Percentiles rank a stretch among this genome's conserved stretches.
These are phyloP conservation scores for Plectropomus leopardus DNA, from an alignment of 2,113 vertebrate genomes.

Conservation along the genomic window DNA sequence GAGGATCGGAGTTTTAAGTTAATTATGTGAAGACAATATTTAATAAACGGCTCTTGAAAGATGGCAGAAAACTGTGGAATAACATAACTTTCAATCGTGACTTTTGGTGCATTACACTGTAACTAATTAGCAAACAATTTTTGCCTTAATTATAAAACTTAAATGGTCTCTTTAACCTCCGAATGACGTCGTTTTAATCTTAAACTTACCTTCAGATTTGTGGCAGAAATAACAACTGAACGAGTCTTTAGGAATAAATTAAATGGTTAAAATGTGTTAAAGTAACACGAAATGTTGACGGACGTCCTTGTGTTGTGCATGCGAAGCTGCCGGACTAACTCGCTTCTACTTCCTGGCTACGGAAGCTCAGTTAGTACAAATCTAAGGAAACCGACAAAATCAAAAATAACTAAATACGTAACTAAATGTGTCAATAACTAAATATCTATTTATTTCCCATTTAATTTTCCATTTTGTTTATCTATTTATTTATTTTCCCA, in stretches of 20 bases:
- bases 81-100: background rate
- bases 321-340: background rate
- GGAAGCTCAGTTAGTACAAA: constrained; percentile 24
- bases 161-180: background rate
- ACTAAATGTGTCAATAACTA: too few species aligned
- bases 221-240: accelerated
- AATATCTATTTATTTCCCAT: too few species aligned
- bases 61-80: too few species aligned
- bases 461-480: too few species aligned
- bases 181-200: background rate
- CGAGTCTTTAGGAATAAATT: background rate
- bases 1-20: too few species aligned
- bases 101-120: background rate
- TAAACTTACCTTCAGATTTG: constrained; percentile 3
- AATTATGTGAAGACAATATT: too few species aligned
- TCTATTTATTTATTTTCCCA: too few species aligned
- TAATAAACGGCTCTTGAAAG: too few species aligned
- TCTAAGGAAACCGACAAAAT: too few species aligned
- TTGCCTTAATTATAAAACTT: background rate
- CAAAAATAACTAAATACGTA: background rate
- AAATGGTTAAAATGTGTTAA: accelerated
- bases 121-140: background rate
- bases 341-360: constrained; percentile 14
- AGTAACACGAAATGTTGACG: accelerated
- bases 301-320: background rate